A percentile compares a stretch with the other conserved stretches of the same genome.
Conservation (phyloP, 1,140 invertebrate species). For the Micrasema longulum region DNA sequence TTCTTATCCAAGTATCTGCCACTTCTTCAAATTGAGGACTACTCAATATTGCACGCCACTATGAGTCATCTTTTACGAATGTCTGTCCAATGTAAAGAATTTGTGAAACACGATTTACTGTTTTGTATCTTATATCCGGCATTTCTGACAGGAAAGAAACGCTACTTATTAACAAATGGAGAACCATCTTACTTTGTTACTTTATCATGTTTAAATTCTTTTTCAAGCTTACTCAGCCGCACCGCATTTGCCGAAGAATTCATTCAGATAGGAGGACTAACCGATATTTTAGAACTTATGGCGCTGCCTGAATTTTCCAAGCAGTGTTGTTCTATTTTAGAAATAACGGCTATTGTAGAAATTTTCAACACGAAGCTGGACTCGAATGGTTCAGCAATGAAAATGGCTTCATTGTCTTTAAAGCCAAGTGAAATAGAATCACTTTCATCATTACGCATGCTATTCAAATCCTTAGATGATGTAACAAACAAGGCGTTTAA, state of each 20-base stretch:
- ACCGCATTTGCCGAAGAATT: constrained; percentile 71
- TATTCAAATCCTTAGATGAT: constrained; percentile 67
- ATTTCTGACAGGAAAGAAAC: constrained; percentile 69
- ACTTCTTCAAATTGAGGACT: constrained; percentile 68
- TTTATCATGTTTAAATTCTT: constrained; percentile 72
- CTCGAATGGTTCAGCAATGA: constrained; percentile 47
- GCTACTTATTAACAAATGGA: constrained; percentile 62
- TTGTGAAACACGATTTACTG: constrained; percentile 70
- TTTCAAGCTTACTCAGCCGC: constrained; percentile 70
- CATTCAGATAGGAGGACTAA: constrained; percentile 69
- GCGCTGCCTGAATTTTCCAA: constrained; percentile 68
- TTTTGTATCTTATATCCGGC: constrained; percentile 73
- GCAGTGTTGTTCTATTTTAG: constrained; percentile 72
- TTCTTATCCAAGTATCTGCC: constrained; percentile 72
- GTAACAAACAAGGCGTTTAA: constrained; percentile 63
- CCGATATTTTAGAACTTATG: constrained; percentile 69
- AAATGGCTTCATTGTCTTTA: constrained; percentile 50
- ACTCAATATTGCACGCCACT: constrained; percentile 68
- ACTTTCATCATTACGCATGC: constrained; percentile 64
- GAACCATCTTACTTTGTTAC: constrained; percentile 70
- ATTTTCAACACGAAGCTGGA: constrained; percentile 67
- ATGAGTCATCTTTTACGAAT: constrained; percentile 73
- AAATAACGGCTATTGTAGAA: constrained; percentile 73
- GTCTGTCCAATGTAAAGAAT: constrained; percentile 66
- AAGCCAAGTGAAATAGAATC: constrained; percentile 61